These are phyloP conservation scores for Pocota personata DNA, from an alignment of 2,888 invertebrate genomes.

Conservation along the genomic window DNA sequence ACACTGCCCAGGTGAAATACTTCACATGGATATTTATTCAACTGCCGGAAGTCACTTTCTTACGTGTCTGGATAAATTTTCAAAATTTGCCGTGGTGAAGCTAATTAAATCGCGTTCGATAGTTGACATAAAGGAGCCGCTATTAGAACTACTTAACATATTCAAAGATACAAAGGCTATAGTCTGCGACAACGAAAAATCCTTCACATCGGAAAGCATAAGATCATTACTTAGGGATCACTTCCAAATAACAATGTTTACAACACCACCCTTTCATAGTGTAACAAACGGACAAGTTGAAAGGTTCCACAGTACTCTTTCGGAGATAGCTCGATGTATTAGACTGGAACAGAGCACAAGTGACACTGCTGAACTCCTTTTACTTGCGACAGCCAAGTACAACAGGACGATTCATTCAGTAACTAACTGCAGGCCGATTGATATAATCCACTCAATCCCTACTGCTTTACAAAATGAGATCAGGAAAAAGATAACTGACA, in stretches of 20 bases:
- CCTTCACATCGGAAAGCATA: no score
- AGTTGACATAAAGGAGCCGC: background rate
- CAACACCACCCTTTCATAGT: no score
- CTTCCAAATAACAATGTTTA: conserved; percentile 24
- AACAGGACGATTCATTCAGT: conserved; percentile 41
- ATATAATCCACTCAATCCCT: background rate
- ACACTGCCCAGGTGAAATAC: no score
- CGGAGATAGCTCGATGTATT: conserved; percentile 23
- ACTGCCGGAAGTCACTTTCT: no score
- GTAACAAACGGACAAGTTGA: no score
- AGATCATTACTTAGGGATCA: conserved; percentile 21
- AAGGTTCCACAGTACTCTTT: conserved; percentile 32
- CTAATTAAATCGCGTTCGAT: background rate
- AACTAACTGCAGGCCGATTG: background rate
- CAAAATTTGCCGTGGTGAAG: background rate
- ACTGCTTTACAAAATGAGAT: background rate
- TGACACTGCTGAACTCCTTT: no score
- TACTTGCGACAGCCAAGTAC: no score
- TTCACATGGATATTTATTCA: no score
- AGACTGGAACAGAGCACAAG: conserved; percentile 12
- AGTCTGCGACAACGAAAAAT: conserved; percentile 22
- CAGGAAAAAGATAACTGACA: background rate
- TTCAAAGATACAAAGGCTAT: no score
- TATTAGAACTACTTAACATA: background rate
- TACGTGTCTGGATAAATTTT: no score